Evolutionary conservation across 2,888 invertebrate species (phyloP), one percentile per base, ranked within the genome.

Genomic region (Xestia xanthographa): DNA sequence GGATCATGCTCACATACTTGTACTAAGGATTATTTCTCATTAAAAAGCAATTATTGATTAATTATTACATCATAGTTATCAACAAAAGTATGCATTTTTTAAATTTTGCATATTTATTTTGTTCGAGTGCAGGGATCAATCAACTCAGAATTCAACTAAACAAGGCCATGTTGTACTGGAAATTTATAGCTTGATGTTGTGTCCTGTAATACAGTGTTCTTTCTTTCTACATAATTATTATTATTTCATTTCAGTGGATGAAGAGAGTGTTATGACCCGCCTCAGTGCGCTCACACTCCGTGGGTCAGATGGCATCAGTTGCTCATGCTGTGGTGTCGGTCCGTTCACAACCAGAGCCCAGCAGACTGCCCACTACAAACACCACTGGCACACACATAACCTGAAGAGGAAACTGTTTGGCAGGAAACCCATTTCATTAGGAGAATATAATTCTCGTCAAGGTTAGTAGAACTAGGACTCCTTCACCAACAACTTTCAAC

Each of bases 301-400:
- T 14, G 69, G 93, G 41, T 89, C 94, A 0, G 94, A 95, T 80
- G 95, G 95, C 0, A 96, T 94, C 75, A 91, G 93, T 66, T 97
- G 97, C 80, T 96, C 96, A 0, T 95, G 95, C 77, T 97, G 97
- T 77, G 95, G 95, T 3, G 95, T 96, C 0, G 97, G 97, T 0
- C 96, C 97, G 0, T 98, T 98, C 88, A 95, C 97, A 45, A 95
- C 97, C 68, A 92, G 97, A 66, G 94, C 95, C 0, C 97, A 97
- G 77, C 98, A 98, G 92, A 97, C 97, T 26, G 96, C 97, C 11
- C 98, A 98, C 92, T 98, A 98, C 90, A 98, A 98, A 90, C 95
- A 98, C 56, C 98, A 98, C 91, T 98, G 98, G 98, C 98, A 98
- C 92, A 97, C 98, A 5, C 98, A 98, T 90, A 98, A 98, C 93